Evolutionary conservation across 2,113 vertebrate genomes (phyloP).

Genomic region (Haemorhous mexicanus): DNA sequence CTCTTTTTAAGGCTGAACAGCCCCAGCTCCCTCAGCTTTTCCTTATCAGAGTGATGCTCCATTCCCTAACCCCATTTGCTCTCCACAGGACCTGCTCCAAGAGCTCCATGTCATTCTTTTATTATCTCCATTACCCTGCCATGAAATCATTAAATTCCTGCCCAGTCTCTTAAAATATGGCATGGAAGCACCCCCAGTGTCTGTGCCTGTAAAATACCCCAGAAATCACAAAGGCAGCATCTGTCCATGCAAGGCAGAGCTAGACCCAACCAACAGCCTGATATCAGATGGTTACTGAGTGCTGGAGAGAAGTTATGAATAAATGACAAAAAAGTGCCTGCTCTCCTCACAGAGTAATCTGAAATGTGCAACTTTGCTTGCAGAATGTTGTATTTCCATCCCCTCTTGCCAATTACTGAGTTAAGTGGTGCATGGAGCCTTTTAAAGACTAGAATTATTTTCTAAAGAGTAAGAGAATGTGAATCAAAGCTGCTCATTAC

Average conservation of each 20-base stretch:
- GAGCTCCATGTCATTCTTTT: neutral
- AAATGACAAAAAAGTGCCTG: neutral
- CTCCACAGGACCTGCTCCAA: neutral
- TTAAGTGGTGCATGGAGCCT: constrained; percentile 61
- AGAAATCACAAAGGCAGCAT: neutral
- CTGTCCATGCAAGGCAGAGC: neutral
- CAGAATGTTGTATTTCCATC: constrained; percentile 42
- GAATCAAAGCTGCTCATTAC: constrained; percentile 62
- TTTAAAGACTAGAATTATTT: constrained; percentile 58
- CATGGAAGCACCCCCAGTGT: neutral
- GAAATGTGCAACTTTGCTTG: constrained; percentile 36
- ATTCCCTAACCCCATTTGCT: neutral
- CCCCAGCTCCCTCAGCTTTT: neutral
- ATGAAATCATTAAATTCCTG: neutral
- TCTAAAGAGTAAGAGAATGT: constrained; percentile 54
- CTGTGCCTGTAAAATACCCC: neutral
- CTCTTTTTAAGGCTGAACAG: neutral
- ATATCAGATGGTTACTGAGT: neutral
- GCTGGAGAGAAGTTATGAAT: neutral
- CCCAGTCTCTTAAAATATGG: neutral
- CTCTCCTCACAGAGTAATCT: constrained; percentile 2
- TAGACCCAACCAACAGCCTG: neutral
- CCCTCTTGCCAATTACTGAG: constrained; percentile 59
- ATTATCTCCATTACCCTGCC: neutral
- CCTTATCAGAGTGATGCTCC: neutral